Evolutionary conservation across 2,797 vertebrate genomes (phyloP).

Genomic region (Anabas testudineus): DNA sequence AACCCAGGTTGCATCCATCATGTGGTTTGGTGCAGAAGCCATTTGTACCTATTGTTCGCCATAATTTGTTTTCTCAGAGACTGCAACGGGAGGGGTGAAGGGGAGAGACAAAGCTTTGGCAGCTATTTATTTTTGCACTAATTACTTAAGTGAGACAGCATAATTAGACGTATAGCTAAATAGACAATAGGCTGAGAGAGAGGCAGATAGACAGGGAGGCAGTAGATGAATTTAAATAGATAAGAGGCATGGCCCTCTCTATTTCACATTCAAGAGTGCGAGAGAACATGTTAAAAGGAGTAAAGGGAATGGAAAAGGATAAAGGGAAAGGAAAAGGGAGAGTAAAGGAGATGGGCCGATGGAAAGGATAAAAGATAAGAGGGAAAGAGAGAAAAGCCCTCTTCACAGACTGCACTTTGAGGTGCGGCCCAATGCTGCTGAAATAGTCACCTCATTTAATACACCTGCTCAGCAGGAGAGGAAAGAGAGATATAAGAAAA

Average conservation of each 20-base stretch:
- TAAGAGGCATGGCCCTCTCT: conserved; percentile 49
- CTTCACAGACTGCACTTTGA: conserved; percentile 78
- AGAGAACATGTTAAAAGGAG: conserved; percentile 65
- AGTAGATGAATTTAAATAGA: conserved; percentile 65
- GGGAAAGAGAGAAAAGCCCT: conserved; percentile 74
- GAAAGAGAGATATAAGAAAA: conserved; percentile 62
- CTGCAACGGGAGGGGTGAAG: conserved; percentile 67
- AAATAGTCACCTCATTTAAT: conserved; percentile 79
- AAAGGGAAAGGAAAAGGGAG: conserved; percentile 58
- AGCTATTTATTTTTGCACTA: conserved; percentile 82
- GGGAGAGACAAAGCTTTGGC: conserved; percentile 65
- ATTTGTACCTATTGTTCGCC: conserved; percentile 85
- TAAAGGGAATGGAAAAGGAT: conserved; percentile 63
- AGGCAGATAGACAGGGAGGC: conserved; percentile 69
- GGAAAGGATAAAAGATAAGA: conserved; percentile 77
- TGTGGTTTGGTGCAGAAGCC: conserved; percentile 82
- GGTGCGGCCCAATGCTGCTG: conserved; percentile 66
- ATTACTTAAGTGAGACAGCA: conserved; percentile 84
- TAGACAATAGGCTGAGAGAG: conserved; percentile 71
- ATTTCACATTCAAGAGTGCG: conserved; percentile 66
- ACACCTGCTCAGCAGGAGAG: conserved; percentile 74
- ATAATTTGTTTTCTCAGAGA: conserved; percentile 83
- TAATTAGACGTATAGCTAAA: conserved; percentile 84
- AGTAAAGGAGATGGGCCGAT: conserved; percentile 66
- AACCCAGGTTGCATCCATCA: conserved; percentile 80